phyloP scores from a whole-genome alignment of 2,113 vertebrate species.

The Rhabdornis inornatus region DNA sequence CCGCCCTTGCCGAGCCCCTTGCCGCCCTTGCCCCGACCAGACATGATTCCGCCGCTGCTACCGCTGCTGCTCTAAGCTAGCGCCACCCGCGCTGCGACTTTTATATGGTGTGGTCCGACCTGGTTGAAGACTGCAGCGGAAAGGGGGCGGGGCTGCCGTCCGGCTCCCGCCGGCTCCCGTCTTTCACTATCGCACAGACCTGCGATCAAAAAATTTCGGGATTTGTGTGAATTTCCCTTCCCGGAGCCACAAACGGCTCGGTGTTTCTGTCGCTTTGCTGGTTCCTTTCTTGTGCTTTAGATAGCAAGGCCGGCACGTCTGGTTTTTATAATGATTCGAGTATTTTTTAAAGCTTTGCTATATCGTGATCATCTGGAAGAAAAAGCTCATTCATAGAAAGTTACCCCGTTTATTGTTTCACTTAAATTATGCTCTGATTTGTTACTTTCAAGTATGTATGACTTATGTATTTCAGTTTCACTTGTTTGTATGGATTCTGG shows the following conservation, averaged over 20 bases:
- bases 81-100: too few relatives aligned
- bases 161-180: rapidly evolving
- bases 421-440: background rate
- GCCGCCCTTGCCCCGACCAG: background rate
- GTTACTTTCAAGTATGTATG: background rate
- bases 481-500: background rate
- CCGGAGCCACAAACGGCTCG: rapidly evolving
- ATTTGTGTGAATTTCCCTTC: rapidly evolving
- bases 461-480: background rate
- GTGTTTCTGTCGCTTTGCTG: rapidly evolving
- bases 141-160: background rate
- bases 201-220: rapidly evolving
- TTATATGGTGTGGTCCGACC: background rate
- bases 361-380: rapidly evolving
- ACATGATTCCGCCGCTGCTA: background rate
- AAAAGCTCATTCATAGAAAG: rapidly evolving
- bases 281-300: rapidly evolving
- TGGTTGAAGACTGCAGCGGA: background rate
- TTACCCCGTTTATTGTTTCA: rapidly evolving
- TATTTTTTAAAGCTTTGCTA: rapidly evolving
- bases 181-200: rapidly evolving
- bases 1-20: constrained; percentile 46
- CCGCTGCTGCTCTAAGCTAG: too few relatives aligned
- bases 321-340: rapidly evolving
- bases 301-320: rapidly evolving